phyloP scores from a whole-genome alignment of 1,140 invertebrate genomes.

The Alviniconcha marisindica region DNA sequence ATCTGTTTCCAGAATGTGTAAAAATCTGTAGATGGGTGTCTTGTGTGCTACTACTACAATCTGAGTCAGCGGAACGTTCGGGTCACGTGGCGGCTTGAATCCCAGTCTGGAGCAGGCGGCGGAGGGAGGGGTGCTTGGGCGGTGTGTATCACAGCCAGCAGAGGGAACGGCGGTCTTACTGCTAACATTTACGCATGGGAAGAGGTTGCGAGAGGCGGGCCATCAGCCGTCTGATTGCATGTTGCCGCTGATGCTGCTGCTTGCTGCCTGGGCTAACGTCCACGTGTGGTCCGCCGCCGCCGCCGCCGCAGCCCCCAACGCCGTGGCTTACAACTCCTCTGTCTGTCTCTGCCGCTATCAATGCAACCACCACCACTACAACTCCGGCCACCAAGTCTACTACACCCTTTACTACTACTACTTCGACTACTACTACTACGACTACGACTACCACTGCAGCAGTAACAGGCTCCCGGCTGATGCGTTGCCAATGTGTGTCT shows the following conservation, averaged over 20 bases:
- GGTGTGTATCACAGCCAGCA: no score
- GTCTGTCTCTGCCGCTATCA: no score
- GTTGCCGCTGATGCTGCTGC: not conserved
- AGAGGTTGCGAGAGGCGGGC: not conserved
- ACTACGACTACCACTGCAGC: not conserved
- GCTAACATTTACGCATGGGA: constrained; percentile 17
- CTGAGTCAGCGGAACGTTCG: constrained; percentile 8
- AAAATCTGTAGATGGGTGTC: no score
- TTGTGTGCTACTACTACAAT: not conserved
- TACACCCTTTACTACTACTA: not conserved
- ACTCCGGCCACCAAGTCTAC: not conserved
- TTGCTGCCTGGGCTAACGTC: not conserved
- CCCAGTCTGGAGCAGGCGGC: not conserved
- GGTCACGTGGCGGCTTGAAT: not conserved
- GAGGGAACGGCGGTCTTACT: no score
- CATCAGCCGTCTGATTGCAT: not conserved
- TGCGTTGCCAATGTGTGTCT: not conserved
- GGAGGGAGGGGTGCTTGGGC: not conserved
- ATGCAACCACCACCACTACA: not conserved
- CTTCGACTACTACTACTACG: no score
- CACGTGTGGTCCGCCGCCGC: not conserved
- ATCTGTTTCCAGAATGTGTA: no score
- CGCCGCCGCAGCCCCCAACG: no score
- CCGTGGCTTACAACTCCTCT: no score
- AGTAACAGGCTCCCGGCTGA: not conserved